A percentile compares a stretch with the other conserved stretches of the same genome.
These are phyloP conservation scores for Python bivittatus DNA, from an alignment of 2,113 vertebrate genomes.

Conservation along the genomic window DNA sequence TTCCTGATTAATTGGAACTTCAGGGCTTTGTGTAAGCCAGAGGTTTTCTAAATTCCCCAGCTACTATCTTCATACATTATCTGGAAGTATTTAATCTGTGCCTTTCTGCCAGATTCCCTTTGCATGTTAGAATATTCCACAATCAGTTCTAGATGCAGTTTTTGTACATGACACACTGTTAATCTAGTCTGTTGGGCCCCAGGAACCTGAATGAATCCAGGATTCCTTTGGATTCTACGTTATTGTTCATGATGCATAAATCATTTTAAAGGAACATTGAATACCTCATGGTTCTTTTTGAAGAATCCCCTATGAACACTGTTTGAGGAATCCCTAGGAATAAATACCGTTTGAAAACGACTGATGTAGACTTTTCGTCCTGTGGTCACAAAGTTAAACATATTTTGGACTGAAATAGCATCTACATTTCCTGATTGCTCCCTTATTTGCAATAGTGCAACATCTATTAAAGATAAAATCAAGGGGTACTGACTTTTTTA, in stretches of 20 bases:
- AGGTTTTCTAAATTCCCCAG: neutral
- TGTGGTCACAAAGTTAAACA: conserved; percentile 24
- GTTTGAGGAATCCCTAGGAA: neutral
- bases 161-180: neutral
- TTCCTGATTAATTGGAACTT: conserved; percentile 37
- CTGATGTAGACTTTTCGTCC: conserved; percentile 26
- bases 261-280: neutral
- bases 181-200: neutral
- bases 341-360: neutral
- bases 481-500: neutral
- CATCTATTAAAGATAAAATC: neutral
- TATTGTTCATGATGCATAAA: neutral
- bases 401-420: conserved; percentile 54
- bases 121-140: neutral
- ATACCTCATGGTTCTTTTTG: neutral
- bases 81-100: neutral
- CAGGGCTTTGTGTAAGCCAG: conserved; percentile 16
- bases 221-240: neutral
- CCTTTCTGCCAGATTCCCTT: neutral
- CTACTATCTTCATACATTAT: neutral
- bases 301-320: neutral
- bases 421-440: conserved; percentile 28
- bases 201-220: neutral
- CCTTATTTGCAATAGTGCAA: neutral
- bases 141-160: neutral